phyloP scores from a whole-genome alignment of 2,797 vertebrate species.

The Micropoecilia bifurca region DNA sequence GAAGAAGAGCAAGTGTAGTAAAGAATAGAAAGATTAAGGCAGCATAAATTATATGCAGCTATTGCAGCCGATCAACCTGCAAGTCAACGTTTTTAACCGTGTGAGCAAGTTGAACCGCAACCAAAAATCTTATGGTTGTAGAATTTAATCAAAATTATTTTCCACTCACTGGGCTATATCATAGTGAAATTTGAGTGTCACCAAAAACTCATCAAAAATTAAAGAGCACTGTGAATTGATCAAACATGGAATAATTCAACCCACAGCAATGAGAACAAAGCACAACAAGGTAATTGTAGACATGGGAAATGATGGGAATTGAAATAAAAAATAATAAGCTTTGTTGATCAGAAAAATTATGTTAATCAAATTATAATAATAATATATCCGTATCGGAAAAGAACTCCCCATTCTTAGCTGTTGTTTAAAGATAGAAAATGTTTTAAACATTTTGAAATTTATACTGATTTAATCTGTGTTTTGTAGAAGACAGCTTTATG shows the following conservation, averaged over 20 bases:
- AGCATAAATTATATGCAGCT: conserved; percentile 26
- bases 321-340: neutral
- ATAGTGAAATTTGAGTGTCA: conserved; percentile 24
- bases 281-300: neutral
- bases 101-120: conserved; percentile 29
- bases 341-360: neutral
- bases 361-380: neutral
- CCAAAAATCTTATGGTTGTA: conserved; percentile 5
- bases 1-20: neutral
- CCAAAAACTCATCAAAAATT: conserved; percentile 14
- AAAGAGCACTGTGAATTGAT: conserved; percentile 14
- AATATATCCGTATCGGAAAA: neutral
- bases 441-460: neutral
- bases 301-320: neutral
- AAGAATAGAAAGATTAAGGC: neutral
- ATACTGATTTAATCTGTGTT: neutral
- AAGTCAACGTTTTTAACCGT: conserved; percentile 12
- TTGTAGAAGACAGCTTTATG: neutral
- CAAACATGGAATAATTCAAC: conserved; percentile 4
- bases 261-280: conserved; percentile 1
- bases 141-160: conserved; percentile 44
- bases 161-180: conserved; percentile 40
- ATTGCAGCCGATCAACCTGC: conserved; percentile 19
- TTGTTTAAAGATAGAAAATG: neutral
- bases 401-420: neutral